phyloP scores from a whole-genome alignment of 2,888 invertebrate species.

The Esperia sulphurella region DNA sequence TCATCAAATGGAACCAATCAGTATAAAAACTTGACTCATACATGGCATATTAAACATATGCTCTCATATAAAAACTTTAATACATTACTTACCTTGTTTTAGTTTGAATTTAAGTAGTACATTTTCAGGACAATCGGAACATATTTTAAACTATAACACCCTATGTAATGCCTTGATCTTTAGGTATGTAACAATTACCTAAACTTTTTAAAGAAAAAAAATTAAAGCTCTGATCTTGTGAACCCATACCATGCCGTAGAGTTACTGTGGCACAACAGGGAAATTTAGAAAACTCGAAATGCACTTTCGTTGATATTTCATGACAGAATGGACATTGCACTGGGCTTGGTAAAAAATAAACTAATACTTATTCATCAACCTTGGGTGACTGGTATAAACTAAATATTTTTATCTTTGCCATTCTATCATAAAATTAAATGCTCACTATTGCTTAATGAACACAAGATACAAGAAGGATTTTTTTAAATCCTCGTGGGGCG shows the following conservation, averaged over 20 bases:
- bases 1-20: conserved; percentile 19
- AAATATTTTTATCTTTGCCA: conserved; percentile 32
- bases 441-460: conserved; percentile 33
- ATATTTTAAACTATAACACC: conserved; percentile 44
- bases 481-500: too few species aligned
- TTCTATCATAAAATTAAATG: conserved; percentile 67
- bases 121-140: conserved; percentile 38
- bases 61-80: conserved; percentile 38
- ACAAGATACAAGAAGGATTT: not conserved
- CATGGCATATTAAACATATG: conserved; percentile 23
- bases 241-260: conserved; percentile 44
- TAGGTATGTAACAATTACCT: conserved; percentile 64
- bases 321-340: conserved; percentile 51
- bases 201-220: conserved; percentile 35
- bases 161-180: conserved; percentile 48
- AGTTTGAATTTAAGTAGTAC: conserved; percentile 20
- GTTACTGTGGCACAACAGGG: conserved; percentile 53
- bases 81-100: conserved; percentile 36
- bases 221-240: conserved; percentile 58
- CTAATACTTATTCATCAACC: conserved; percentile 34
- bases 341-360: conserved; percentile 24
- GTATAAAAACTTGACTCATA: conserved; percentile 26
- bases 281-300: conserved; percentile 48
- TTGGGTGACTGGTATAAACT: conserved; percentile 30
- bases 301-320: conserved; percentile 39